Conservation (phyloP, 2,888 invertebrate species). For the Glaucopsyche alexis region DNA sequence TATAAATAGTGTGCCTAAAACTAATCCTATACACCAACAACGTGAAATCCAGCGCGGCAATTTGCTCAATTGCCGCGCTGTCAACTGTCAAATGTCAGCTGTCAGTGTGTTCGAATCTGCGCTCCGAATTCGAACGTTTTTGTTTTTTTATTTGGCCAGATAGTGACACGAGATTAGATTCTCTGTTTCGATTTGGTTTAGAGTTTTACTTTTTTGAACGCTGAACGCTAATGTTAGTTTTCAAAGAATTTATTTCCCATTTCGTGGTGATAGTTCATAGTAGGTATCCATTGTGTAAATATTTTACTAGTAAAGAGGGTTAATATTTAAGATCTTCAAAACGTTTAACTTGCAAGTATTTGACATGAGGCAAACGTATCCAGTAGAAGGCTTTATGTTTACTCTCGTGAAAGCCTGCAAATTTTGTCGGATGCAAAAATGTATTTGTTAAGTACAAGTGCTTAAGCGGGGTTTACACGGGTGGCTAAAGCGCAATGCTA, state of each 20-base stretch:
- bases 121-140: conserved; percentile 3
- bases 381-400: too few species aligned
- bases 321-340: too few species aligned
- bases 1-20: not conserved
- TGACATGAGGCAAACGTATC: too few species aligned
- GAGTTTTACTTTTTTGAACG: not conserved
- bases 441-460: too few species aligned
- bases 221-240: not conserved
- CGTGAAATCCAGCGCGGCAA: not conserved
- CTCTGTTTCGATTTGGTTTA: not conserved
- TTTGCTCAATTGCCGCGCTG: conserved; percentile 4
- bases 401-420: too few species aligned
- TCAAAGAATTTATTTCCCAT: not conserved
- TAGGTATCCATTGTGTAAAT: too few species aligned
- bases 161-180: not conserved
- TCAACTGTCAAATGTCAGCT: conserved; percentile 1
- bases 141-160: conserved; percentile 2
- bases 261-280: too few species aligned
- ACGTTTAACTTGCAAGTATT: too few species aligned
- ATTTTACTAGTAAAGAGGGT: too few species aligned
- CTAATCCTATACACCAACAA: not conserved
- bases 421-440: too few species aligned
- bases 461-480: too few species aligned
- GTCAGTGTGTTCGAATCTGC: not conserved
- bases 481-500: too few species aligned